Evolutionary conservation across 2,888 invertebrate species (phyloP), one percentile per base, ranked within the genome.

Genomic region (Tipula vernalis): DNA sequence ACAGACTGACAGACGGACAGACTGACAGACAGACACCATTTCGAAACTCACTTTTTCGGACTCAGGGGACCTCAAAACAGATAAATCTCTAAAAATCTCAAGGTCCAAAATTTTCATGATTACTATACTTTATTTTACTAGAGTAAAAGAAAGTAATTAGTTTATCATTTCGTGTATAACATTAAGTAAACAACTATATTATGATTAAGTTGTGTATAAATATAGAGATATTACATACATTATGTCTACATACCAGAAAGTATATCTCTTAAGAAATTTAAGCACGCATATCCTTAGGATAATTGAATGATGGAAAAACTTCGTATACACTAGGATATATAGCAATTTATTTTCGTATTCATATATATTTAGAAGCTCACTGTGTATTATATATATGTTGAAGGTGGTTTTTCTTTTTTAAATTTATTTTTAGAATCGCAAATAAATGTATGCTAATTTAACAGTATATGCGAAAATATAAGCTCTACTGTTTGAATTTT

Each of bases 211-310:
- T 51, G 51, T 51, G 6, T 51, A 15, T 51, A 18, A 2, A 39
- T 3, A 39, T 15, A 51, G 5, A 51, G 15, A 51, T 51, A 15
- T 28, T 28, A 28, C 6, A 13, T 47, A 57, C 57, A 28, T 28
- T 28, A 28, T 28, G 2, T 28, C 5, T 18, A 57, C 18, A 15
- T 57, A 57, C 57, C 51, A 18, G 10, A 28, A 15, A 28, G 28
- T 28, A 71, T 28, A 28, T 28, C 28, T 71, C 71, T 71, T 71
- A 71, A 28, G 28, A 28, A 71, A 28, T 71, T 71, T 71, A 71
- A 71, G 71, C 71, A 71, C 71, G 71, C 71, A 71, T 71, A 71
- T 71, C 71, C 71, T 71, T 71, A 71, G 71, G 71, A 71, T 71
- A 71, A 71, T 71, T 71, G 71, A 71, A 71, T 71, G 71, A 71